Evolutionary conservation across 2,888 invertebrate species (phyloP), one percentile per base, ranked within the genome.

Genomic region (Caenorhabditis uteleia): DNA sequence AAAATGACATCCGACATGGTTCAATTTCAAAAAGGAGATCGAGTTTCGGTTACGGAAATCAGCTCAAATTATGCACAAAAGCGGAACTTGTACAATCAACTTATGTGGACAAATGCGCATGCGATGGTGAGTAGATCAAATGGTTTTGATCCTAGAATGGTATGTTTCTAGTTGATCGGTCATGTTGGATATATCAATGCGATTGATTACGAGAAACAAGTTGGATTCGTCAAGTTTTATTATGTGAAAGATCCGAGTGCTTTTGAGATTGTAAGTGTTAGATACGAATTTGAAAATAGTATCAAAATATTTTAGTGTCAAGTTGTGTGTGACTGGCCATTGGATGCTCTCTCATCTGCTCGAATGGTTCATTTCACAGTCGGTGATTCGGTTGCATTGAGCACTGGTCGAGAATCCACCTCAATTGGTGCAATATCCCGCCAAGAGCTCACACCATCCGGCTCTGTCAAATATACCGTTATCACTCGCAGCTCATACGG

Each of bases 141-240:
- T 36, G 2, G 6, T n/a, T n/a, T 27, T 7, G 7, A 47, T 36
- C 6, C 6, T n/a, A 36, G n/a, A n/a, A n/a, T n/a, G n/a, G n/a
- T n/a, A n/a, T n/a, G n/a, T n/a, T n/a, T n/a, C n/a, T n/a, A 65
- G 65, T 44, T 65, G 5, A 45, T 65, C 20, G 65, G 59, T 12
- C 65, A 65, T 26, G 47, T 65, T 25, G 65, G 65, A 2, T 53
- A 45, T 26, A 31, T 65, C 10, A 25, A 33, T 14, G 39, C 31
- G 16, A 20, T 54, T 4, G 40, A 65, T 29, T 26, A 34, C 14
- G 40, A 33, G 2, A 38, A 34, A 16, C 31, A 25, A 21, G 51
- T 34, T 16, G 65, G 55, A 2, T 5, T 20, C 1, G 55, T 65
- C 26, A 31, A 42, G 3, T 39, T 65, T 3, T 54, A 38, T 16